phyloP scores from a whole-genome alignment of 2,888 invertebrate genomes.

The Parelbella ahira region DNA sequence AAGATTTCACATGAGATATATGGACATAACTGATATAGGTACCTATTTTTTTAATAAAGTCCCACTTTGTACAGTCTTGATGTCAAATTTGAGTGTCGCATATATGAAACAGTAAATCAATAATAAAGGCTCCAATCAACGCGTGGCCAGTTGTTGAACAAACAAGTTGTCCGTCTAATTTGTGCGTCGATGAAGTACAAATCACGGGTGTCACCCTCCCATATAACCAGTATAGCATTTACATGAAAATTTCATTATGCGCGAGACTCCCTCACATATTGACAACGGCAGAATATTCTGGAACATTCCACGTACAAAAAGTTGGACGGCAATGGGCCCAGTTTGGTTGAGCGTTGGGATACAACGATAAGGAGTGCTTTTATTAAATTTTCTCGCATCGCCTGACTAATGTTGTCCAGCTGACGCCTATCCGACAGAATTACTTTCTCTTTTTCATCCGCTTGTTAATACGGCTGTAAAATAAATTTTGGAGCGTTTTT shows the following conservation, averaged over 20 bases:
- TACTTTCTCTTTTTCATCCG: constrained; percentile 57
- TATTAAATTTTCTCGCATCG: constrained; percentile 77
- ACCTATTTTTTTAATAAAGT: constrained; percentile 12
- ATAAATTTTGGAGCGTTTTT: constrained; percentile 36
- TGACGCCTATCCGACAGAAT: constrained; percentile 64
- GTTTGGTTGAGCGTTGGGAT: constrained; percentile 34
- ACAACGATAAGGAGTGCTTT: constrained; percentile 64
- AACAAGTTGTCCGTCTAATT: constrained; percentile 23
- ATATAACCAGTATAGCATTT: constrained; percentile 30
- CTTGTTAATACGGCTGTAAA: constrained; percentile 45
- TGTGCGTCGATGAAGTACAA: constrained; percentile 23
- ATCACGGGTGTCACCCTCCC: constrained; percentile 29
- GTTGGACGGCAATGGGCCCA: constrained; percentile 36
- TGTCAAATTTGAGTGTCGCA: constrained; percentile 17
- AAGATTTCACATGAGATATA: too few species aligned
- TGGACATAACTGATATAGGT: too few species aligned
- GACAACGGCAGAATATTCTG: constrained; percentile 35
- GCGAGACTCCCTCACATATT: constrained; percentile 32
- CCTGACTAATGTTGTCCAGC: constrained; percentile 73
- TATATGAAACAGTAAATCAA: constrained; percentile 13
- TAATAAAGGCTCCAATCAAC: constrained; percentile 23
- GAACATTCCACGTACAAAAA: constrained; percentile 33
- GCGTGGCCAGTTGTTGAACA: constrained; percentile 18
- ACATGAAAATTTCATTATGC: constrained; percentile 38
- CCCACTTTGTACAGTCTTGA: background rate